These are phyloP conservation scores for Drosophila dunni DNA, from an alignment of 1,140 invertebrate species.

Conservation along the genomic window DNA sequence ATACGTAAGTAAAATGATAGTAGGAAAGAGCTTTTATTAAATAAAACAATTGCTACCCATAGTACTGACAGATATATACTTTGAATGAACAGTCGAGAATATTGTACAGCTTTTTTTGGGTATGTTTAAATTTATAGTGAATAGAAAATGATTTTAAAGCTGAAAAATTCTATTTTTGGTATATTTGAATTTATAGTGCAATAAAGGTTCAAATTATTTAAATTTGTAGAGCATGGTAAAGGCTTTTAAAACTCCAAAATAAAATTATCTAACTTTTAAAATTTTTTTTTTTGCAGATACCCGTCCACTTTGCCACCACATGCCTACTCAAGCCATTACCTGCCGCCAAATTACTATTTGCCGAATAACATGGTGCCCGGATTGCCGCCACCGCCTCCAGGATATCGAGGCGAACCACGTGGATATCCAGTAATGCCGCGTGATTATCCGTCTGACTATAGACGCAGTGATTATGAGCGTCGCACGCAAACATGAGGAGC, in stretches of 20 bases:
- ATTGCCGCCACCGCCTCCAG: conserved; percentile 55
- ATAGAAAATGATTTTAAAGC: too few relatives aligned
- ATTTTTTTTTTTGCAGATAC: conserved; percentile 54
- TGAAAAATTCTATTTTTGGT: too few relatives aligned
- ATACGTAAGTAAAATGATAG: too few relatives aligned
- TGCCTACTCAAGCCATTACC: conserved; percentile 74
- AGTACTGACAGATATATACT: too few relatives aligned
- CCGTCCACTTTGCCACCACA: conserved; percentile 62
- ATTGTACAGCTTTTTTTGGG: too few relatives aligned
- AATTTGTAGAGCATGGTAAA: too few relatives aligned
- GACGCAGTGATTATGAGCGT: conserved; percentile 84
- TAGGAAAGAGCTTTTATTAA: too few relatives aligned
- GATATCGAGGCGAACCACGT: conserved; percentile 69
- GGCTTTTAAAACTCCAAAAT: not conserved
- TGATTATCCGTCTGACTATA: conserved; percentile 86
- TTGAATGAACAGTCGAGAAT: too few relatives aligned
- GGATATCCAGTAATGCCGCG: conserved; percentile 80
- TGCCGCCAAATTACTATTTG: conserved; percentile 75
- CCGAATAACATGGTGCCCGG: conserved; percentile 66
- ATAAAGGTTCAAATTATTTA: too few relatives aligned
- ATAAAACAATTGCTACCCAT: too few relatives aligned
- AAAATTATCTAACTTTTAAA: conserved; percentile 15
- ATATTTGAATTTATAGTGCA: too few relatives aligned
- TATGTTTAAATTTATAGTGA: too few relatives aligned
- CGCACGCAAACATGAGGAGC: conserved; percentile 71